Evolutionary conservation across 2,113 vertebrate species (phyloP), one percentile per base, ranked within the genome.

Genomic region (Sciurus niger): DNA sequence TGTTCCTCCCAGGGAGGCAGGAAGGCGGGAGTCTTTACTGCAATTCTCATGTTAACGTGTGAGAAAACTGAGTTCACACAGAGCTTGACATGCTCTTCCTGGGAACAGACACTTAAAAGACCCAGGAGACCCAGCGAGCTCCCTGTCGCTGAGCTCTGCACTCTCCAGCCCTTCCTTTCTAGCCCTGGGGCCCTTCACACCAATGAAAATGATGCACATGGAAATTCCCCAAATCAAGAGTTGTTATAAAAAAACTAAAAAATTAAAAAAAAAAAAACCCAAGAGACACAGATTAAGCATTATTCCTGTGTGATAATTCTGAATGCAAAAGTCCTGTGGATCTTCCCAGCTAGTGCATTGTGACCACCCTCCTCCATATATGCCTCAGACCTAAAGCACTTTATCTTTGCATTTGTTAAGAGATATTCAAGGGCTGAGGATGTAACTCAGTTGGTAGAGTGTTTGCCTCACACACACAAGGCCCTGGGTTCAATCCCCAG

Each of bases 1-100:
- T 96, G 94, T 97, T 97, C 72, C 83, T 97, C 85, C 94, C 82
- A 93, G 76, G 88, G 78, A 85, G 94, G 40, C n/a, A 34, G 96
- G 92, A 92, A 96, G 90, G 73, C 82, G 63, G 53, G 13, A 72
- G 51, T 14, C 58, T 91, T 96, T 84, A 72, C 18, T 96, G 90
- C 40, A 51, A 37, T 90, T 95, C 96, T 97, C 76, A 82, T 58
- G 92, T 76, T 97, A 73, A 88, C 90, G 84, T 87, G 76, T 88
- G 96, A 97, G 93, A 97, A 92, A 97, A 91, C 76, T 17, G 3
- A 83, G 86, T 92, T 97, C 86, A 72, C 83, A 76, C 13, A 20
- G 79, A 87, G 90, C 80, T 80, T 96, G 79, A 68, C 87, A 53
- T 91, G 82, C 79, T 96, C 74, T 96, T 94, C 84, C 96, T 96